Evolutionary conservation across 2,113 vertebrate genomes (phyloP).

Genomic region (Solea solea): DNA sequence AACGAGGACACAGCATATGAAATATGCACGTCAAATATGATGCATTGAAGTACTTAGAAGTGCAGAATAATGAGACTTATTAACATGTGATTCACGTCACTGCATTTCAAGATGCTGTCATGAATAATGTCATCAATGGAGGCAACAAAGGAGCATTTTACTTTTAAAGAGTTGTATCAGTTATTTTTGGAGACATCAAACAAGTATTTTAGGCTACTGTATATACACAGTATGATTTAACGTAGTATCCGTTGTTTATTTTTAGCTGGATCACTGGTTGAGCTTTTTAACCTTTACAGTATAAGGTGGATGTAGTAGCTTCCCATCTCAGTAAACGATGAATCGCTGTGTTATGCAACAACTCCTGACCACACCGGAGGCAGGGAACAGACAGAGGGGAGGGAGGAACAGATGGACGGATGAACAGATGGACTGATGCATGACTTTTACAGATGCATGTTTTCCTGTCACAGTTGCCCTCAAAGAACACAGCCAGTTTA

Average conservation of each 20-base stretch:
- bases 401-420: slow-evolving; percentile 33
- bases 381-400: slow-evolving; percentile 15
- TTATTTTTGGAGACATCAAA: too few relatives aligned
- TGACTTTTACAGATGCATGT: slow-evolving; percentile 36
- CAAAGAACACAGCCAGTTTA: slow-evolving; percentile 8
- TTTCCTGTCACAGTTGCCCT: slow-evolving; percentile 26
- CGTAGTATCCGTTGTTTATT: too few relatives aligned
- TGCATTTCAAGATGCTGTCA: not conserved
- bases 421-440: not conserved
- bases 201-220: too few relatives aligned
- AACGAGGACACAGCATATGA: not conserved
- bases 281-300: slow-evolving; percentile 49
- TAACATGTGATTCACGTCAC: not conserved
- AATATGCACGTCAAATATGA: not conserved
- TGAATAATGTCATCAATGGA: not conserved
- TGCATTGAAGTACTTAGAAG: not conserved
- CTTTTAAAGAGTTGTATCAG: too few relatives aligned
- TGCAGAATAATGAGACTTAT: not conserved
- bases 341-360: slow-evolving; percentile 66
- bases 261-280: slow-evolving; percentile 35
- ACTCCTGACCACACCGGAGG: slow-evolving; percentile 54
- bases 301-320: slow-evolving; percentile 58
- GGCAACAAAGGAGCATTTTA: too few relatives aligned
- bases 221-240: too few relatives aligned
- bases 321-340: slow-evolving; percentile 70